Evolutionary conservation across 2,888 invertebrate species (phyloP).

Genomic region (Abrostola tripartita): DNA sequence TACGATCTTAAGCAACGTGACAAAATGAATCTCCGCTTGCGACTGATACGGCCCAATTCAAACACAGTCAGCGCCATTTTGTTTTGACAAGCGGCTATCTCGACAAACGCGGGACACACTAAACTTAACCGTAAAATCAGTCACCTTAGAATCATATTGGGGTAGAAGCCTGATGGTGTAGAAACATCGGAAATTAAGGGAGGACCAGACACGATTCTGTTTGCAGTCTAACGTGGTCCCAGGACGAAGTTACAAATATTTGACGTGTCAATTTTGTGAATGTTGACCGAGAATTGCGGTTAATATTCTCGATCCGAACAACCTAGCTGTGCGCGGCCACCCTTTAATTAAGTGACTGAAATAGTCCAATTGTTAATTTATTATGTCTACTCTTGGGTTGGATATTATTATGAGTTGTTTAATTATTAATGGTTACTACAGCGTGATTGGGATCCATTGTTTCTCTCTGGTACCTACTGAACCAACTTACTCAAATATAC

Average conservation of each 20-base stretch:
- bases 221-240: conserved; percentile 88
- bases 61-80: conserved; percentile 88
- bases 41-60: conserved; percentile 88
- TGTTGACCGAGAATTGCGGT: conserved; percentile 89
- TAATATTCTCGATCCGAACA: conserved; percentile 86
- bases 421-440: conserved; percentile 62
- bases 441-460: conserved; percentile 16
- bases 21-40: conserved; percentile 88
- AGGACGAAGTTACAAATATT: conserved; percentile 89
- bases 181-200: conserved; percentile 88
- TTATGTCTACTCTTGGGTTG: conserved; percentile 67
- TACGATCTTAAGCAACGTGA: conserved; percentile 87
- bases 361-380: conserved; percentile 85
- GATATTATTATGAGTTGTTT: conserved; percentile 64
- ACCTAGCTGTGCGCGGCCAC: conserved; percentile 77
- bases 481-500: neutral
- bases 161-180: conserved; percentile 63
- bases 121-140: conserved; percentile 70
- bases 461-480: conserved; percentile 3
- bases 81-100: conserved; percentile 87
- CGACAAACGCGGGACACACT: conserved; percentile 55
- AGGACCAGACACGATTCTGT: conserved; percentile 88
- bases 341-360: conserved; percentile 87
- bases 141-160: conserved; percentile 67
- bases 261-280: conserved; percentile 89